A percentile compares a stretch with the other conserved stretches of the same genome.
phyloP scores from a whole-genome alignment of 1,140 invertebrate genomes.

The Pararge aegeria region DNA sequence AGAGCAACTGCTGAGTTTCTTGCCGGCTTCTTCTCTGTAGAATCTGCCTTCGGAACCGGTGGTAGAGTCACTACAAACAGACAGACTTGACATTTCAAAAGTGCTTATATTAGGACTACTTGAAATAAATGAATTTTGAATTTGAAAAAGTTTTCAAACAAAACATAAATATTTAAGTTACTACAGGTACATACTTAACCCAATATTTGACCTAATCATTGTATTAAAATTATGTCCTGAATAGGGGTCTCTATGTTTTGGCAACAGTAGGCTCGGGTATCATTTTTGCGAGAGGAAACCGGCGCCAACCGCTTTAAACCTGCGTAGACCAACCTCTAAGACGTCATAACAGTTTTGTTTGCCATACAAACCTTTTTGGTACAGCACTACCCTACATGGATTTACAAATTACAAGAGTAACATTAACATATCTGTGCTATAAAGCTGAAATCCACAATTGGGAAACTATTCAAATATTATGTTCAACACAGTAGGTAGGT shows the following conservation, averaged over 20 bases:
- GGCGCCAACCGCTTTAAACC: constrained; percentile 26
- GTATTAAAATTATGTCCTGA: constrained; percentile 1
- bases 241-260: background rate
- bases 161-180: background rate
- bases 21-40: too few relatives aligned
- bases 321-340: constrained; percentile 15
- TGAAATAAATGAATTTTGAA: too few relatives aligned
- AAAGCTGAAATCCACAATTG: constrained; percentile 12
- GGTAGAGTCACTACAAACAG: too few relatives aligned
- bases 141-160: background rate
- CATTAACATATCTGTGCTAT: constrained; percentile 15
- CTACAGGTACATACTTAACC: too few relatives aligned
- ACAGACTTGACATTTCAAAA: too few relatives aligned
- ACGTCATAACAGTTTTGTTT: constrained; percentile 34
- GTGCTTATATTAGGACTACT: too few relatives aligned
- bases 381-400: constrained; percentile 42
- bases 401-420: constrained; percentile 42
- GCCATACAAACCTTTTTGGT: constrained; percentile 42
- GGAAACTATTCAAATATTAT: constrained; percentile 9
- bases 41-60: too few relatives aligned
- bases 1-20: too few relatives aligned
- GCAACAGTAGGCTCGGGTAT: background rate
- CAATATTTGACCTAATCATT: background rate
- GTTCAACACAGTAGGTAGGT: too few relatives aligned
- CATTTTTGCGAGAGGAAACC: constrained; percentile 28